phyloP scores from a whole-genome alignment of 2,888 invertebrate genomes.

The Eupsilia transversa region DNA sequence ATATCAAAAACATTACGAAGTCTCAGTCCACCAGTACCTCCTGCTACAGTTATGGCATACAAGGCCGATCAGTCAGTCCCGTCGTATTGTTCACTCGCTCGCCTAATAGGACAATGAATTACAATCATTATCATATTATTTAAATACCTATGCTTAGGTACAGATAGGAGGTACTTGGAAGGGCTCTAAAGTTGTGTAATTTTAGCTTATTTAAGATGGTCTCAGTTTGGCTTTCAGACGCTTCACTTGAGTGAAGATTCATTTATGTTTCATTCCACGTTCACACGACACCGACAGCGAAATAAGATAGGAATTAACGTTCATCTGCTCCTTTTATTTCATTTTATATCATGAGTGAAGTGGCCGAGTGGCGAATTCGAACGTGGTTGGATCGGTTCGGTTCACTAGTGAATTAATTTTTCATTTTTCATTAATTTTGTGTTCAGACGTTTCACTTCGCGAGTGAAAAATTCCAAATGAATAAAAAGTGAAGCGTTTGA shows the following conservation, averaged over 20 bases:
- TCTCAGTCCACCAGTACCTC: slow-evolving; percentile 4
- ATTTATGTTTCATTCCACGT: neutral
- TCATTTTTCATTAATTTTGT: neutral
- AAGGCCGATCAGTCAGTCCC: slow-evolving; percentile 68
- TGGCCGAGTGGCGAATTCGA: no score
- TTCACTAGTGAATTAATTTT: neutral
- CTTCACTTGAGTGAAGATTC: no score
- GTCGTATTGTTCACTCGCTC: slow-evolving; percentile 48
- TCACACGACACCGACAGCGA: no score
- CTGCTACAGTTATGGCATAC: slow-evolving; percentile 45
- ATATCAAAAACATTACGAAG: slow-evolving; percentile 5
- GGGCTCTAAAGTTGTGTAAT: neutral
- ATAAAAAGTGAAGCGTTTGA: neutral
- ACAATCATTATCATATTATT: slow-evolving; percentile 36
- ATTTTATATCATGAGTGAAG: no score
- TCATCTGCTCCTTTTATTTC: neutral
- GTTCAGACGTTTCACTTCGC: neutral
- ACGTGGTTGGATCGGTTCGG: neutral
- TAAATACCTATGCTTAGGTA: slow-evolving; percentile 20
- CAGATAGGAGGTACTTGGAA: neutral
- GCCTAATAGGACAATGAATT: slow-evolving; percentile 30
- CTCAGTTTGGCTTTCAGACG: neutral
- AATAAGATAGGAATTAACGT: neutral
- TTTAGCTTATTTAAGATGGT: neutral
- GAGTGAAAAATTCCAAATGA: neutral